Evolutionary conservation across 2,113 vertebrate species (phyloP), one percentile per base, ranked within the genome.

Genomic region (Perca fluviatilis): DNA sequence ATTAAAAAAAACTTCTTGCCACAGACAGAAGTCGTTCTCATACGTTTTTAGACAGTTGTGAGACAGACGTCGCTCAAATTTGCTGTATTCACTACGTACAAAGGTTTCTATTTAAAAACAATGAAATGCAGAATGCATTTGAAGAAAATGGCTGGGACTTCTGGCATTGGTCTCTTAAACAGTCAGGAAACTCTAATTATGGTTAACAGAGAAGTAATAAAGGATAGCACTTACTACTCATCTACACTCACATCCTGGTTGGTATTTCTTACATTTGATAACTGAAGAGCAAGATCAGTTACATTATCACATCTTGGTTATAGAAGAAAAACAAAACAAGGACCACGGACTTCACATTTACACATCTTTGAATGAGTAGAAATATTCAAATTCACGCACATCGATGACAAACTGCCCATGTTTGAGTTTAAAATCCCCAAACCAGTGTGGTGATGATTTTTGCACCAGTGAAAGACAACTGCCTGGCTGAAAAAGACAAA

Each of bases 21-120:
- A 43, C 10, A 10, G 33, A 33, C 6, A 33, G 30, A 33, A 33
- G 33, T 33, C 33, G 6, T 6, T 6, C 30, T 30, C 30, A 10
- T 10, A 40, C 2, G 15, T 60, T 11, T 65, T 46, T 16, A 12
- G 19, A 74, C 19, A 46, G 3, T 57, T 8, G 43, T 0, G 21
- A 73, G 14, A 27, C 68, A 40, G n/a, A 57, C 3, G 1, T 27
- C 25, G 56, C 6, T 61, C 19, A 70, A 30, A 65, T 67, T 53
- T 85, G 47, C 43, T 80, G 65, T 56, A 50, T 86, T 89, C 36
- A 84, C 71, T 70, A 88, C 56, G 77, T 86, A 91, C 66, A 86
- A 79, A 86, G 72, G 53, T 89, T 83, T 69, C 61, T 61, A 83
- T 84, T 74, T 70, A 84, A 88, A 88, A 90, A 89, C 23, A 49